These are phyloP conservation scores for Trochalopteron elliotii DNA, from an alignment of 2,113 vertebrate genomes.

Conservation along the genomic window DNA sequence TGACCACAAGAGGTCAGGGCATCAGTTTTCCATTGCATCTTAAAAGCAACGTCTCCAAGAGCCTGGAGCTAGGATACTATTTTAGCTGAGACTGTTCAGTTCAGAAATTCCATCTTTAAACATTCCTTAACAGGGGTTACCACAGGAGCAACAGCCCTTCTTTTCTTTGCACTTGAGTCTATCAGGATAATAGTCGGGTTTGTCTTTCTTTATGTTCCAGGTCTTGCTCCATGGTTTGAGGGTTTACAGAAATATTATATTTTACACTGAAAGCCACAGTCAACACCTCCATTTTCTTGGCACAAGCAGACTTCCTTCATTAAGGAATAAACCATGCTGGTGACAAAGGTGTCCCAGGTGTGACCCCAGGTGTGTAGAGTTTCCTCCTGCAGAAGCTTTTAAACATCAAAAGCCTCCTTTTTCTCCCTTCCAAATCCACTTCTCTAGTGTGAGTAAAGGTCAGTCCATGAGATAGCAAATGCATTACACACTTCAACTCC, in stretches of 20 bases:
- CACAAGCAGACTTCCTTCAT: background rate
- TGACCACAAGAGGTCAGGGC: constrained; percentile 62
- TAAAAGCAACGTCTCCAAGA: background rate
- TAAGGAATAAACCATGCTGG: background rate
- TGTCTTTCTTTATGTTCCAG: background rate
- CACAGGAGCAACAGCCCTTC: background rate
- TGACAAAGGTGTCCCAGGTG: background rate
- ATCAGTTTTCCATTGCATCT: constrained; percentile 5
- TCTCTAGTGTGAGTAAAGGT: background rate
- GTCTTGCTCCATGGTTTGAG: background rate
- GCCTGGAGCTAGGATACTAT: background rate
- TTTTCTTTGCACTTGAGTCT: background rate
- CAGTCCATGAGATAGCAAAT: background rate
- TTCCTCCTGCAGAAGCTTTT: background rate
- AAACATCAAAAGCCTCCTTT: background rate
- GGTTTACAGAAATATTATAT: background rate
- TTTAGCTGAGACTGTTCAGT: background rate
- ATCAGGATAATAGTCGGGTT: background rate
- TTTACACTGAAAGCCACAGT: background rate
- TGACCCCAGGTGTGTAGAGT: background rate
- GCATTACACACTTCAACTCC: background rate
- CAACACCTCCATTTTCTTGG: background rate
- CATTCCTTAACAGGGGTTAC: background rate
- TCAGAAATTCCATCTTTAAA: constrained; percentile 9
- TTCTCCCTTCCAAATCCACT: background rate